phyloP scores from a whole-genome alignment of 2,113 vertebrate genomes.

The Monopterus albus region DNA sequence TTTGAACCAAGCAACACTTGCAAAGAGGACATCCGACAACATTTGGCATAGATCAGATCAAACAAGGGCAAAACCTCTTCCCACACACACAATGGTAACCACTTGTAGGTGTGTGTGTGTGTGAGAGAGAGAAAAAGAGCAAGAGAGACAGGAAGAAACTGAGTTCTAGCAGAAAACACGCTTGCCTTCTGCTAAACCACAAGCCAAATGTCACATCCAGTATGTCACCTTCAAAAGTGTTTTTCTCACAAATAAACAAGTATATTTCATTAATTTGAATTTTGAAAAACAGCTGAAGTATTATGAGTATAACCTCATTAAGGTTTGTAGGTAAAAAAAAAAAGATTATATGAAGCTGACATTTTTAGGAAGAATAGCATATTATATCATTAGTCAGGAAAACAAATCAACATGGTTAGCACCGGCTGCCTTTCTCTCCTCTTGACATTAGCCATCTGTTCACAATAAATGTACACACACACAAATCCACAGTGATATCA shows the following conservation, averaged over 20 bases:
- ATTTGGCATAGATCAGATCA: slow-evolving; percentile 43
- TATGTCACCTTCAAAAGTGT: slow-evolving; percentile 28
- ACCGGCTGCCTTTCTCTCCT: slow-evolving; percentile 15
- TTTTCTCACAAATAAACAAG: slow-evolving; percentile 56
- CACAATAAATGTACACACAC: not conserved
- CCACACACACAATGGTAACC: slow-evolving; percentile 45
- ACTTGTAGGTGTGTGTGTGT: not conserved
- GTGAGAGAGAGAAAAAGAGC: not conserved
- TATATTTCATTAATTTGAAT: not conserved
- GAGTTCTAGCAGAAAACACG: slow-evolving; percentile 63
- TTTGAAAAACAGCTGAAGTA: not conserved
- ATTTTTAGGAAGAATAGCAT: not conserved
- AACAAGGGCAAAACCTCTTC: slow-evolving; percentile 51
- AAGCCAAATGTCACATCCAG: slow-evolving; percentile 67
- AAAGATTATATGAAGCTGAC: not conserved
- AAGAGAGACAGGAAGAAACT: slow-evolving; percentile 35
- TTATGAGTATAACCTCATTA: not conserved
- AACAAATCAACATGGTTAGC: slow-evolving; percentile 40
- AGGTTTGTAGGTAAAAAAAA: not conserved
- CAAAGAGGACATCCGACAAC: slow-evolving; percentile 42
- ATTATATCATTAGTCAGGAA: not conserved
- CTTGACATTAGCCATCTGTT: slow-evolving; percentile 52
- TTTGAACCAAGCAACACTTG: slow-evolving; percentile 33
- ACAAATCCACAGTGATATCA: slow-evolving; percentile 17
- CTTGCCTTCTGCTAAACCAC: slow-evolving; percentile 68